Percentiles rank a stretch among this genome's conserved stretches.
Evolutionary conservation across 2,888 invertebrate species (phyloP).

Genomic region (Leptinotarsa haldemani): DNA sequence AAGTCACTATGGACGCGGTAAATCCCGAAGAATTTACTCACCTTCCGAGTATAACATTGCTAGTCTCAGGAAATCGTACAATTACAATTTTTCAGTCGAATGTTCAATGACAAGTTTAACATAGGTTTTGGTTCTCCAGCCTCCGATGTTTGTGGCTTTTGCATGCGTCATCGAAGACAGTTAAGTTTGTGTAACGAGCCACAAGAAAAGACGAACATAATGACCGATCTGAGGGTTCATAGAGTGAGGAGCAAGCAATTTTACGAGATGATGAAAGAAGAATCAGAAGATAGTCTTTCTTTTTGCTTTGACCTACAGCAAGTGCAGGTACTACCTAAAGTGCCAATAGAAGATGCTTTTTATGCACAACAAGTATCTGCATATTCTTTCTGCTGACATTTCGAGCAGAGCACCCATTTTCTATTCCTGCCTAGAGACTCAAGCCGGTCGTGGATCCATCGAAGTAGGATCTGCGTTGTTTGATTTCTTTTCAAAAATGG

Average conservation of each 20-base stretch:
- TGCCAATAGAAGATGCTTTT: slow-evolving; percentile 4
- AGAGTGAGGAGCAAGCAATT: background rate
- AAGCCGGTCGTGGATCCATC: slow-evolving; percentile 14
- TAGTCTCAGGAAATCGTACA: slow-evolving; percentile 8
- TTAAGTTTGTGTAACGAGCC: background rate
- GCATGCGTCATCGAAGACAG: background rate
- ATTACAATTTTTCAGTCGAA: background rate
- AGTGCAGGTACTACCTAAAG: slow-evolving; percentile 12
- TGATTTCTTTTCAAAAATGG: slow-evolving; percentile 8
- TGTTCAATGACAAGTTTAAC: background rate
- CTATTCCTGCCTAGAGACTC: slow-evolving; percentile 15
- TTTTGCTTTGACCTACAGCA: slow-evolving; percentile 19
- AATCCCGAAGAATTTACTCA: slow-evolving; percentile 15
- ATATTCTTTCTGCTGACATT: slow-evolving; percentile 16
- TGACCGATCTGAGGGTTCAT: slow-evolving; percentile 3
- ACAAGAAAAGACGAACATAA: background rate
- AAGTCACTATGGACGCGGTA: slow-evolving; percentile 6
- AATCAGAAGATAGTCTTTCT: background rate
- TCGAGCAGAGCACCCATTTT: slow-evolving; percentile 9
- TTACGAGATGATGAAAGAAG: background rate
- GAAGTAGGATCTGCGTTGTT: slow-evolving; percentile 18
- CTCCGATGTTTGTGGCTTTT: slow-evolving; percentile 1
- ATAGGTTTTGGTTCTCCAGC: slow-evolving; percentile 1
- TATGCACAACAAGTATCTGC: slow-evolving; percentile 1
- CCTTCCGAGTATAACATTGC: slow-evolving; percentile 5